phyloP scores from a whole-genome alignment of 1,140 invertebrate species.

The Aphis craccivora region DNA sequence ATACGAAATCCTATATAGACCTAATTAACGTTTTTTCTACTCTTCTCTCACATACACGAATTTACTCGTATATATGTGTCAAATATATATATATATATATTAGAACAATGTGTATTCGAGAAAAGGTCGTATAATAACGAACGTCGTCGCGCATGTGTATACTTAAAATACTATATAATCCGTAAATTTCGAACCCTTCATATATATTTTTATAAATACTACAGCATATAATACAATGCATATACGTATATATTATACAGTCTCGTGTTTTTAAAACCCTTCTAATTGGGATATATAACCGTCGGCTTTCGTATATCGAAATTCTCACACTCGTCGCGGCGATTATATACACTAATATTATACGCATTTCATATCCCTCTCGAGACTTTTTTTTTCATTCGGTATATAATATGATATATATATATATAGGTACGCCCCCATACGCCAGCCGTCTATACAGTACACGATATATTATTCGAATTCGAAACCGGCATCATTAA shows the following conservation, averaged over 20 bases:
- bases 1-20: background rate
- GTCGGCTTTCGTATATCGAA: background rate
- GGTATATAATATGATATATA: background rate
- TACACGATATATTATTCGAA: background rate
- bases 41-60: background rate
- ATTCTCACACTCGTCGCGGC: slow-evolving; percentile 22
- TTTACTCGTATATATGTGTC: background rate
- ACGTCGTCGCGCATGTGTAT: background rate
- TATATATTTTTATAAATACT: slow-evolving; percentile 3
- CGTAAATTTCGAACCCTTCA: slow-evolving; percentile 10
- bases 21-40: background rate
- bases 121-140: slow-evolving; percentile 16
- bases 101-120: background rate
- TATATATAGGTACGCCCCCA: background rate
- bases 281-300: slow-evolving; percentile 18
- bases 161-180: background rate
- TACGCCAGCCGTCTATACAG: background rate
- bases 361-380: background rate
- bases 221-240: background rate
- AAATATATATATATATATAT: background rate
- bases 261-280: background rate
- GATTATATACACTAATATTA: background rate
- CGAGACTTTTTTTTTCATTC: background rate
- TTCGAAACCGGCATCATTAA: background rate
- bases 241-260: background rate